Conservation (phyloP, 1,140 invertebrate genomes). For the Bombyx mandarina region DNA sequence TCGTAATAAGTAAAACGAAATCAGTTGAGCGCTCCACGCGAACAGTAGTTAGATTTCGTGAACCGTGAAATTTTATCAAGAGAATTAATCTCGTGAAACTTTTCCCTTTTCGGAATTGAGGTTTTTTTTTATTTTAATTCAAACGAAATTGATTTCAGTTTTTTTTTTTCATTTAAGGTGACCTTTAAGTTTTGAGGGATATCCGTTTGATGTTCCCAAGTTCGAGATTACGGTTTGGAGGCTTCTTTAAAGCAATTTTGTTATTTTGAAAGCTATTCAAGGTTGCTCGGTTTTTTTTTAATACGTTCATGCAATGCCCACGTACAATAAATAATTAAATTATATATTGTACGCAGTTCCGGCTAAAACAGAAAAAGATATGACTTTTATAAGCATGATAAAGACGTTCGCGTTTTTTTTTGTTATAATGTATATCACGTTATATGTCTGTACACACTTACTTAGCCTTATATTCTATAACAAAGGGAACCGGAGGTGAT, state of each 20-base stretch:
- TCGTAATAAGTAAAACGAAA: conserved; percentile 5
- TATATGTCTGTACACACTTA: too few species aligned
- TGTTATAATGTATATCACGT: too few species aligned
- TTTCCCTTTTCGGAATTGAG: conserved; percentile 46
- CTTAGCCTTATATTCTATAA: too few species aligned
- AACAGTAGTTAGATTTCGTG: conserved; percentile 69
- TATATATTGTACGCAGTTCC: too few species aligned
- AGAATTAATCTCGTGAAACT: conserved; percentile 67
- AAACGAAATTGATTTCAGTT: conserved; percentile 37
- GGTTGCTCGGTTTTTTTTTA: too few species aligned
- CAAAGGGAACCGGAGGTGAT: too few species aligned
- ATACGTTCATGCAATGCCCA: too few species aligned
- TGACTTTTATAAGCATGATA: too few species aligned
- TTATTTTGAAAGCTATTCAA: too few species aligned
- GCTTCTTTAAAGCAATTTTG: neutral
- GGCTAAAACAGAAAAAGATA: too few species aligned
- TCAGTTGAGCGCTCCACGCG: conserved; percentile 57
- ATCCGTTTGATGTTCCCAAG: neutral
- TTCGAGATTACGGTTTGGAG: neutral
- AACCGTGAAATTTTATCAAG: conserved; percentile 70
- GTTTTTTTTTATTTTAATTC: conserved; percentile 48
- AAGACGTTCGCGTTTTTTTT: too few species aligned
- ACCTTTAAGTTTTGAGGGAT: conserved; percentile 2
- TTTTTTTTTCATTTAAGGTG: conserved; percentile 2
- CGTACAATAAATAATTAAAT: too few species aligned